Conservation (phyloP, 2,888 invertebrate species). For the Aphidoletes aphidimyza region DNA sequence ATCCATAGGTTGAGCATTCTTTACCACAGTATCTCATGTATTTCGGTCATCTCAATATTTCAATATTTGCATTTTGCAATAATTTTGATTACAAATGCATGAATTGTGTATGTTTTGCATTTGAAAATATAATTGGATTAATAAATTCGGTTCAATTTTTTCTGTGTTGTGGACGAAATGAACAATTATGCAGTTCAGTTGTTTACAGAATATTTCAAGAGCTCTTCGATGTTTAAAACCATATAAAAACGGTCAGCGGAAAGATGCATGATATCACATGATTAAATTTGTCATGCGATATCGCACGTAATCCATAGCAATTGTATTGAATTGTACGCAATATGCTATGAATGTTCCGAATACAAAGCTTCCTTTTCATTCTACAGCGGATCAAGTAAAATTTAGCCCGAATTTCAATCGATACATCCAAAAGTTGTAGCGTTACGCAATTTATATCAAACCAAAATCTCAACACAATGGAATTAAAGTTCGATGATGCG, state of each 20-base stretch:
- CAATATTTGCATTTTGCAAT: no score
- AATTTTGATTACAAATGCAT: no score
- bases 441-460: neutral
- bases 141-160: no score
- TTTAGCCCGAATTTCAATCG: neutral
- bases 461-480: neutral
- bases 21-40: no score
- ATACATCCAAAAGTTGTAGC: neutral
- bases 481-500: constrained; percentile 8
- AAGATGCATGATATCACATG: constrained; percentile 5
- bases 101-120: no score
- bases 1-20: no score
- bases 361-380: neutral
- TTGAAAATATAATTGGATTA: no score
- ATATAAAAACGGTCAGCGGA: neutral
- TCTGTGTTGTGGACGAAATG: no score
- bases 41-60: no score
- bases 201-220: neutral
- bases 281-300: constrained; percentile 10
- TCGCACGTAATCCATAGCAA: neutral
- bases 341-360: neutral
- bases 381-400: neutral
- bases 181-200: neutral
- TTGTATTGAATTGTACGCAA: neutral
- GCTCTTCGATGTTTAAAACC: neutral